phyloP scores from a whole-genome alignment of 2,888 invertebrate genomes.

The Anarsia innoxiella region DNA sequence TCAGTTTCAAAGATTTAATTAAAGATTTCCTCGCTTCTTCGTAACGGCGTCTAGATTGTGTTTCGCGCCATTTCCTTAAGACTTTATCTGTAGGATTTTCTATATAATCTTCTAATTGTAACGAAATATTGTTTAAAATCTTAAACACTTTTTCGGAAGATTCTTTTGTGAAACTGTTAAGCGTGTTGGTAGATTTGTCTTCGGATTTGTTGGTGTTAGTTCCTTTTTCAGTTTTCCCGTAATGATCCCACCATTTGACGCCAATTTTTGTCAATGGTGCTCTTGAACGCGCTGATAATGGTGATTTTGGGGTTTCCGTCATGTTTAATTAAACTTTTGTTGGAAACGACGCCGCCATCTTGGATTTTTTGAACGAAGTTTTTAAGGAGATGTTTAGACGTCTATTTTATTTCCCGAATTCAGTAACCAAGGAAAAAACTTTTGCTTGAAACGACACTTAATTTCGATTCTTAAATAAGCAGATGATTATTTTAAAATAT shows the following conservation, averaged over 20 bases:
- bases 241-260: slow-evolving; percentile 49
- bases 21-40: slow-evolving; percentile 55
- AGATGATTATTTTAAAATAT: no score
- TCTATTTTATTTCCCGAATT: no score
- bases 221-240: slow-evolving; percentile 23
- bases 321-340: no score
- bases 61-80: slow-evolving; percentile 58
- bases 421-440: no score
- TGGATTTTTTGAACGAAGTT: no score
- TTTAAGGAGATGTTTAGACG: no score
- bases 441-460: no score
- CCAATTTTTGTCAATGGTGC: slow-evolving; percentile 48
- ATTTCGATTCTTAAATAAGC: no score
- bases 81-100: slow-evolving; percentile 35
- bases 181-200: slow-evolving; percentile 10
- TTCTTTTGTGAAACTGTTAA: neutral
- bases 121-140: neutral
- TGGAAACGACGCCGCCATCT: no score
- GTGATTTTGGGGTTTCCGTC: slow-evolving; percentile 28
- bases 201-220: neutral
- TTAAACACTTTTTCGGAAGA: neutral
- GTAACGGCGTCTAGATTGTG: slow-evolving; percentile 46
- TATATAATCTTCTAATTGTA: neutral
- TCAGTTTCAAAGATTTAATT: slow-evolving; percentile 64
- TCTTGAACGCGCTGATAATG: slow-evolving; percentile 52